Base-by-base conservation (phyloP, 2,797 vertebrate species). In the Molossus molossus region DNA sequence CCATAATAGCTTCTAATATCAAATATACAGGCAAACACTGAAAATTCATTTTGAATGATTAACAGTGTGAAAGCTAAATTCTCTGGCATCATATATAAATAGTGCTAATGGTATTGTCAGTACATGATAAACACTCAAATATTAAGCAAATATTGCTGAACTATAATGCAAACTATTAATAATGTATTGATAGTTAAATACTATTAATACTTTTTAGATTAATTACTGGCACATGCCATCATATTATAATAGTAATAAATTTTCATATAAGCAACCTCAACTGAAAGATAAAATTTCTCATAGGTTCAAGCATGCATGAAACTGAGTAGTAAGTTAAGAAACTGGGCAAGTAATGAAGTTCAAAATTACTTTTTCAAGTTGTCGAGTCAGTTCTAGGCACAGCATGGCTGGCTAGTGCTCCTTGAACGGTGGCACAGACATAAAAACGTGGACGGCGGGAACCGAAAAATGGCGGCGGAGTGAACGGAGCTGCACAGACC, bases 1-100 rank as follows among this genome's bases (percentile, higher is more conserved):
- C 55, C 64, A 45, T 15, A 64, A 60, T 29, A 81, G 9, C 55
- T 90, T 89, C 83, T 87, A 94, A 90, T 75, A 72, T 23, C 55
- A 95, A 64, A 67, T 50, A 87, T 23, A 21, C 48, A 93, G 77
- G 9, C 50, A 88, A 94, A 91, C 27, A 83, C 53, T 89, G 29
- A 89, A 76, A 90, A 82, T 89, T 94, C 58, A 76, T 94, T 85
- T 21, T 9, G 48, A 81, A 92, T 76, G 45, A 86, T 33, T 60
- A 83, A 87, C 87, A 70, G 4, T 72, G 0, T 65, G 60, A 70
- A 21, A 82, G 29, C 82, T 85, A 69, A 70, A 94, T 62, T 80
- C 18, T 83, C 3, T 37, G 5, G 20, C 76, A 0, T 27, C 4
- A 57, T 27, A 12, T 15, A 33, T 37, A 65, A 45, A 14, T 40